Conservation (phyloP, 2,113 vertebrate species). For the Thinocorus orbignyianus region DNA sequence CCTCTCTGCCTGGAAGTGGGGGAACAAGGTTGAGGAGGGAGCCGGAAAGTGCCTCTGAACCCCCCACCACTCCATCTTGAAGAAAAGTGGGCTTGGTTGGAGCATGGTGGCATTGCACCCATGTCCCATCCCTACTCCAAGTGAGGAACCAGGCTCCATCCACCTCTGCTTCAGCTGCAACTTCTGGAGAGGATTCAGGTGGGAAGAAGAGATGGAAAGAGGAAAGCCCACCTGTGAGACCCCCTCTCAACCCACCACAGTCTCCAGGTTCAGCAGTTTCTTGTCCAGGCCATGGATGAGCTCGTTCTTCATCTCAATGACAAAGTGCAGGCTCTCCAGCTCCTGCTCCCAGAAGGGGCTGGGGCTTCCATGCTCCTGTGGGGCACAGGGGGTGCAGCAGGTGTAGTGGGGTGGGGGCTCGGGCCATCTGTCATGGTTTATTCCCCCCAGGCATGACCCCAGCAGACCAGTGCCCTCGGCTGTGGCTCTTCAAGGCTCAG, state of each 20-base stretch:
- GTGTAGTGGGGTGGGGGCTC: fast-evolving
- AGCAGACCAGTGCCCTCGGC: not conserved
- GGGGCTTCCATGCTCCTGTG: constrained; percentile 87
- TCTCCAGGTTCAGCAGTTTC: constrained; percentile 83
- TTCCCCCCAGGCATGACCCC: not conserved
- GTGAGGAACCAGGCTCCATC: not conserved
- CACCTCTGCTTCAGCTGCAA: not conserved
- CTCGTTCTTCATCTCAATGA: constrained; percentile 93
- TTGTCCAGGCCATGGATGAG: constrained; percentile 82
- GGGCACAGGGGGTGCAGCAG: not conserved
- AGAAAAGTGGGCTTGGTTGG: not conserved
- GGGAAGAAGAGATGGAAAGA: not conserved
- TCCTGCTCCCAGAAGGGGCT: constrained; percentile 95
- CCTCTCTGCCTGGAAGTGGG: constrained; percentile 79
- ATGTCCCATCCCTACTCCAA: fast-evolving
- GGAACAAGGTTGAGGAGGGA: not conserved
- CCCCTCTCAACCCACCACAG: constrained; percentile 72
- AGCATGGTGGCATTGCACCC: fast-evolving
- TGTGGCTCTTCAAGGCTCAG: not conserved
- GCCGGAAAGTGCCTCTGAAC: not conserved
- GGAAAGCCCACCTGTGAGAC: not conserved
- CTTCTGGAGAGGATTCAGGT: not conserved
- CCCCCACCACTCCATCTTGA: fast-evolving
- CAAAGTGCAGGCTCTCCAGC: constrained; percentile 92
- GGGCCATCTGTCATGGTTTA: not conserved